phyloP scores from a whole-genome alignment of 2,888 invertebrate species.

The Neoitamus cyanurus region DNA sequence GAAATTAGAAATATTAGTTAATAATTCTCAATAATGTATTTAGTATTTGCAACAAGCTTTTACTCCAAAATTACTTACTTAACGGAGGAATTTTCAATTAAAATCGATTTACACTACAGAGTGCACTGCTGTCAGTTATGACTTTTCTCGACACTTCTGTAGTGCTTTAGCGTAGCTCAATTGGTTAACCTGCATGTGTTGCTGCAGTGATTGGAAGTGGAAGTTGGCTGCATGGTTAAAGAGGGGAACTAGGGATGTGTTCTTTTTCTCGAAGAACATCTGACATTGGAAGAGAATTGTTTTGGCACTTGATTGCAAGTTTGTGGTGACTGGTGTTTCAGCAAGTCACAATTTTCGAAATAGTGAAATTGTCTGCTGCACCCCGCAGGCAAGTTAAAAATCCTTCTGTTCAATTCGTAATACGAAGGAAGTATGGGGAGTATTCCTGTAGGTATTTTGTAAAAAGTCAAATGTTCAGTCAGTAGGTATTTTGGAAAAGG shows the following conservation, averaged over 20 bases:
- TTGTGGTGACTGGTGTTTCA: too few relatives aligned
- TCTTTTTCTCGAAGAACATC: background rate
- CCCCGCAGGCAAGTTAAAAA: too few relatives aligned
- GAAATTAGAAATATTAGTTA: background rate
- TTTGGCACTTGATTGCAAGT: background rate
- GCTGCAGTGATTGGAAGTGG: background rate
- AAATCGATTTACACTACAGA: background rate
- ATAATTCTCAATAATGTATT: background rate
- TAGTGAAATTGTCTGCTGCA: too few relatives aligned
- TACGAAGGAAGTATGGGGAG: too few relatives aligned
- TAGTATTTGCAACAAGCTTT: background rate
- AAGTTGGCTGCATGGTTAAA: background rate
- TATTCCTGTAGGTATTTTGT: too few relatives aligned
- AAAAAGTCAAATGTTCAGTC: too few relatives aligned
- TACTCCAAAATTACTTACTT: background rate
- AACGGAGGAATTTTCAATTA: background rate
- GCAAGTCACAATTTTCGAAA: too few relatives aligned
- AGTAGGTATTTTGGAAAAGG: too few relatives aligned
- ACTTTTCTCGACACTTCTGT: slow-evolving; percentile 49
- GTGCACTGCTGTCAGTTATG: slow-evolving; percentile 37
- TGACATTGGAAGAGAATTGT: background rate
- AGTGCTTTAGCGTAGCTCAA: background rate
- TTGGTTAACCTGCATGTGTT: background rate
- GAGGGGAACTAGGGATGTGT: background rate
- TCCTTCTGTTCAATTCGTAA: too few relatives aligned